Percentiles rank a stretch among this genome's conserved stretches.
These are phyloP conservation scores for Raja brachyura DNA, from an alignment of 2,113 vertebrate species.

Conservation along the genomic window DNA sequence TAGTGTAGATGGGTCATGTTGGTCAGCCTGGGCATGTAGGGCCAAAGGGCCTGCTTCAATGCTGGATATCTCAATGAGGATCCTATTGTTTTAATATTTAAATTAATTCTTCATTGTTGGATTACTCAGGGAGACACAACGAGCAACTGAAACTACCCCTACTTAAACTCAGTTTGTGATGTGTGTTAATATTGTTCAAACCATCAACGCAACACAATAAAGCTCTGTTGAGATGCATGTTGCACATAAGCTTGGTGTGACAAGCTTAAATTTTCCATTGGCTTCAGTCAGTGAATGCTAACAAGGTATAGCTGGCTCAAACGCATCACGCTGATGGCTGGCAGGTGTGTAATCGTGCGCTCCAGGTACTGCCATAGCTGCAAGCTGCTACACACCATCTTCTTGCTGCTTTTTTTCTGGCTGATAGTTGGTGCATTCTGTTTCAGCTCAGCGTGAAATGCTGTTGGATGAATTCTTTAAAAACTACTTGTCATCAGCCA, in stretches of 20 bases:
- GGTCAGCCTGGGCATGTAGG: too few species aligned
- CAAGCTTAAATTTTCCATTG: slow-evolving; percentile 15
- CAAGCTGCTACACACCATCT: neutral
- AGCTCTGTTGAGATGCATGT: slow-evolving; percentile 18
- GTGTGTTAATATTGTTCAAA: neutral
- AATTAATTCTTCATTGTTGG: neutral
- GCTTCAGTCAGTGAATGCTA: neutral
- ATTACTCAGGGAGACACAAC: neutral
- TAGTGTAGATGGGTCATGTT: too few species aligned
- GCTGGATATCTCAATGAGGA: neutral
- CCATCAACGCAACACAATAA: neutral
- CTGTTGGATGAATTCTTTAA: slow-evolving; percentile 8
- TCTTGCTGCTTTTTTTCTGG: neutral
- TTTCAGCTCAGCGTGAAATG: slow-evolving; percentile 11
- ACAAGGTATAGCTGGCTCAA: neutral
- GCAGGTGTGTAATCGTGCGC: slow-evolving; percentile 11
- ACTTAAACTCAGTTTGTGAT: neutral
- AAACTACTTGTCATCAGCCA: slow-evolving; percentile 12
- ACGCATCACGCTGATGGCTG: neutral
- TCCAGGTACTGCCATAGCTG: slow-evolving; percentile 18
- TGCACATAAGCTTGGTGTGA: neutral
- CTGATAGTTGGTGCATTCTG: slow-evolving; percentile 18
- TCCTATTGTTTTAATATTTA: neutral
- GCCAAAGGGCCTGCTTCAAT: too few species aligned
- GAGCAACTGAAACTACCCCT: too few species aligned